Base-by-base conservation (phyloP, 2,797 vertebrate genomes). In the Coilia nasus region DNA sequence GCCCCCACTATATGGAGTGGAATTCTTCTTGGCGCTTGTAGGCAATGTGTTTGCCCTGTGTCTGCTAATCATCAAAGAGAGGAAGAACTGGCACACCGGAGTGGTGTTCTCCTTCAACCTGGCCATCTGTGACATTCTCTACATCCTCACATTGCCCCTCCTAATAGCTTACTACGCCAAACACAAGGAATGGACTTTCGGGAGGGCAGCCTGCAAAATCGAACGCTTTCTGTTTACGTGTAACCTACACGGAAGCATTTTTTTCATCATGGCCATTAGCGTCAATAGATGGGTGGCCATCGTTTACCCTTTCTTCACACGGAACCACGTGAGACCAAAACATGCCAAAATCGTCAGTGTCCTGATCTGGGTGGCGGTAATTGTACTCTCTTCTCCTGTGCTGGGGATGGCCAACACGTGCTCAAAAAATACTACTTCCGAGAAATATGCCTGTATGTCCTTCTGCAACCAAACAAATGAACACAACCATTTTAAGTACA, bases 261-360 rank as follows among this genome's bases (percentile, higher is more conserved):
- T 96, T 87, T 95, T 98, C 87, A 90, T 97, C 90, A 94, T 96
- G 90, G 95, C 93, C 44, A 97, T 98, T 91, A 96, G 96, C 54
- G 91, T 97, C 15, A 95, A 96, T 91, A 92, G 96, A 23, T 97
- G 95, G 2, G 50, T 97, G 47, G 96, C 92, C 41, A 87, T 97
- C 0, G 93, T 90, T 0, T 92, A 95, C 31, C 97, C 97, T 0
- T 95, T 98, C 86, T 94, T 95, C 15, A 86, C 92, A 0, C 95
- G 84, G 0, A 93, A 92, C 0, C 56, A 91, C 0, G 84, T 97
- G 9, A 78, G 10, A 0, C 92, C 96, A 0, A 87, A 28, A 14
- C 96, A 96, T 0, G 93, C 91, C 86, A 95, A 95, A 88, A 85
- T 59, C 0, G 3, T 86, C 81, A 96, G 96, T 0, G 78, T 89